Percentiles rank a stretch among this genome's conserved stretches.
These are phyloP conservation scores for Chamaetylas fuelleborni DNA, from an alignment of 2,113 vertebrate species.

Conservation along the genomic window DNA sequence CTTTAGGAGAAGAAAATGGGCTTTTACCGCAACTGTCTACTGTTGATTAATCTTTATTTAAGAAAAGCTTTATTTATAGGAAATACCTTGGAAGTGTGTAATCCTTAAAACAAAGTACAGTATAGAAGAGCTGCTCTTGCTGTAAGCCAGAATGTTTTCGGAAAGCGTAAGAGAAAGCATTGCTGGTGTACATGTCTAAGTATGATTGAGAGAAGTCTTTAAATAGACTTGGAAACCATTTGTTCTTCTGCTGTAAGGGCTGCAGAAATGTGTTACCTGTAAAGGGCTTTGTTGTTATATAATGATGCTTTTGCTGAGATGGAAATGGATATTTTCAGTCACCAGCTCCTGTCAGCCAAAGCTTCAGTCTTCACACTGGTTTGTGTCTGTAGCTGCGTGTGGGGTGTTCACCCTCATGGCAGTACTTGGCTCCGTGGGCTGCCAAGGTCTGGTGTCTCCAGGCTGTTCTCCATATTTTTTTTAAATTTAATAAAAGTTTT, in stretches of 20 bases:
- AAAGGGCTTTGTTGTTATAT: background rate
- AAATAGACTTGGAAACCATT: background rate
- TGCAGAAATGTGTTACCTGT: background rate
- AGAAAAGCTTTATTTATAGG: conserved; percentile 25
- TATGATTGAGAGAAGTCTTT: background rate
- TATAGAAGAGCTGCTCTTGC: background rate
- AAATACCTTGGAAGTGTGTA: conserved; percentile 9
- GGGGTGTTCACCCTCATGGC: background rate
- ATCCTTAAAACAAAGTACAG: background rate
- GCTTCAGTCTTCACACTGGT: background rate
- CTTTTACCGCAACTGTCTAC: background rate
- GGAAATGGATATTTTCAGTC: background rate
- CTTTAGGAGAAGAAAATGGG: background rate
- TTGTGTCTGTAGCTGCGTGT: accelerated
- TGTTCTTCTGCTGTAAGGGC: background rate
- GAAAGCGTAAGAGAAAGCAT: background rate
- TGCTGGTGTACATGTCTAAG: background rate
- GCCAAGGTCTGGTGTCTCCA: background rate
- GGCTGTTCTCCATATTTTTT: background rate
- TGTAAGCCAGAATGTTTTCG: background rate
- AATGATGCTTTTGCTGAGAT: background rate
- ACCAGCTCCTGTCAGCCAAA: background rate
- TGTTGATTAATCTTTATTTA: background rate
- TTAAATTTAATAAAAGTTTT: background rate
- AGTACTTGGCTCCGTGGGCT: accelerated